Evolutionary conservation across 2,888 invertebrate genomes (phyloP), one percentile per base, ranked within the genome.

Genomic region (Cheilosia soror): DNA sequence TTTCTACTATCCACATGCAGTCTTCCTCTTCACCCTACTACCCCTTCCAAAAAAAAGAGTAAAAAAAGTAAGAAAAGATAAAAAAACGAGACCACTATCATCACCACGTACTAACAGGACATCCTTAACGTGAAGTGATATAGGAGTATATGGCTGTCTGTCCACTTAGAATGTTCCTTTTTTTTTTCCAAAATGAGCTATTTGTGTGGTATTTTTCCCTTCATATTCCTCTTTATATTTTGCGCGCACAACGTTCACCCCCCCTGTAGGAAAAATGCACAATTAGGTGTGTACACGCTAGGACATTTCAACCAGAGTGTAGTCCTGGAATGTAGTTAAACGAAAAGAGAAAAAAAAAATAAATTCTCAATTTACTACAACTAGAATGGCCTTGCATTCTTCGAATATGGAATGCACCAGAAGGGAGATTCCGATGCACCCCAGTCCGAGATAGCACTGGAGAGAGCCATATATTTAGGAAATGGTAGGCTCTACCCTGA

Each of bases 241-340:
- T 11, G 49, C 3, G 29, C 29, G n/a, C 31, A 7, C 25, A 25
- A 25, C 66, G 25, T 42, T n/a, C 37, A 40, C 20, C 13, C 11
- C 11, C 7, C 15, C 53, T 40, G 31, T 15, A 9, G 15, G 27
- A 47, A 44, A 71, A 63, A 58, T 65, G 63, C 58, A 44, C 75
- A 85, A 76, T 85, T 81, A 77, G 80, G 85, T 79, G 72, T 76
- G 62, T 85, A 60, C 66, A 63, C 65, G 57, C 71, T 47, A 68
- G 63, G 66, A 81, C 77, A 76, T 58, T 66, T 63, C 51, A 66
- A 55, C 47, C 40, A 31, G 65, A 42, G 53, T 60, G 33, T 53
- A 57, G 33, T 68, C 9, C 78, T 68, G 53, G 55, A 72, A 66
- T 77, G 62, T 40, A 20, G 58, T 27, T 27, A 9, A 27, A 49